phyloP scores from a whole-genome alignment of 2,113 vertebrate genomes.

The Nicator chloris region DNA sequence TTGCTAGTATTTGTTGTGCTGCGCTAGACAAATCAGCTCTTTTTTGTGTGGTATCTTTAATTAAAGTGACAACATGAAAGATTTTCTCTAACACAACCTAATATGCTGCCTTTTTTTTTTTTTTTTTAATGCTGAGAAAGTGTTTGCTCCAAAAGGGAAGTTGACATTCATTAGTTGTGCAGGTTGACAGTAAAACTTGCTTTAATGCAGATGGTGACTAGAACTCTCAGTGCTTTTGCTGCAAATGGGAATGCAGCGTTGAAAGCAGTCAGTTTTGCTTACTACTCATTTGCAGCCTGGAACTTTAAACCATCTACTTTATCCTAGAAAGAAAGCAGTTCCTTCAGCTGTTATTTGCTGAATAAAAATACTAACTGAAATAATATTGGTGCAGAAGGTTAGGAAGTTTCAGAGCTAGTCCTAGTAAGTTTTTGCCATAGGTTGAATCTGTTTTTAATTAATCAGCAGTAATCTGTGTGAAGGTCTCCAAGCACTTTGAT shows the following conservation, averaged over 20 bases:
- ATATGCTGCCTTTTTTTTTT: accelerated
- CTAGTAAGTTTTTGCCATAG: background rate
- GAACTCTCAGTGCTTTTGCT: slow-evolving; percentile 25
- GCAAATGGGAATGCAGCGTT: background rate
- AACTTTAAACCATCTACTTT: background rate
- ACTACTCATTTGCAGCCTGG: background rate
- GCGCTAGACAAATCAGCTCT: background rate
- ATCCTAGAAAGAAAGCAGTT: background rate
- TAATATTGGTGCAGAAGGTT: background rate
- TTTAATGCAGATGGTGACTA: slow-evolving; percentile 29
- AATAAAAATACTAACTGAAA: background rate
- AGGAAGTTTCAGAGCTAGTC: background rate
- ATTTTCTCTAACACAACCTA: background rate
- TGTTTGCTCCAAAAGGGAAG: background rate
- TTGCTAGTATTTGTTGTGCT: background rate
- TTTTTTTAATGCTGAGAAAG: background rate
- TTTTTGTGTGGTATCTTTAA: background rate
- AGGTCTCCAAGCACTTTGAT: background rate
- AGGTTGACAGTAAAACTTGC: background rate
- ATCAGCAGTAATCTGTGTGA: background rate
- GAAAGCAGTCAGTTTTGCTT: background rate
- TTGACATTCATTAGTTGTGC: background rate
- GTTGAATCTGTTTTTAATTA: background rate
- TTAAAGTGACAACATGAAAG: background rate
- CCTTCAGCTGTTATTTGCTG: background rate